phyloP scores from a whole-genome alignment of 2,888 invertebrate genomes.

The Orthosia gracilis region DNA sequence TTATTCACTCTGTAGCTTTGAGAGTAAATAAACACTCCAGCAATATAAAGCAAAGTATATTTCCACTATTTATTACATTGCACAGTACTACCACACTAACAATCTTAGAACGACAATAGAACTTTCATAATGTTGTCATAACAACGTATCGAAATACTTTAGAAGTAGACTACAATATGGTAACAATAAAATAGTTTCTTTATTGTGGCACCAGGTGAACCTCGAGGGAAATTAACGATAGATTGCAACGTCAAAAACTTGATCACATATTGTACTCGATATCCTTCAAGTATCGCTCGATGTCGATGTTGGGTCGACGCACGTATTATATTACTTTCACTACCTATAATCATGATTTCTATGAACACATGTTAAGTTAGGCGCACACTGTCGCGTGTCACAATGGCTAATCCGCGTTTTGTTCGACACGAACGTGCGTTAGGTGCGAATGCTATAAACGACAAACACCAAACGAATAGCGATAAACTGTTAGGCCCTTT shows the following conservation, averaged over 20 bases:
- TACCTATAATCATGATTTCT: constrained; percentile 63
- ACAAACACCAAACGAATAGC: constrained; percentile 27
- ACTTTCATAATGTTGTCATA: constrained; percentile 67
- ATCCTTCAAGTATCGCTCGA: constrained; percentile 79
- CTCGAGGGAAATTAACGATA: constrained; percentile 89
- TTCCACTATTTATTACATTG: constrained; percentile 9
- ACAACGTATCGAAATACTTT: constrained; percentile 71
- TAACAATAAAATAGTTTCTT: constrained; percentile 88
- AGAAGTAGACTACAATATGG: constrained; percentile 72
- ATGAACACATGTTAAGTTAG: constrained; percentile 54
- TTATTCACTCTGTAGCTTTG: constrained; percentile 6
- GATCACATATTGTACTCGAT: constrained; percentile 86
- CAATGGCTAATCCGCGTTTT: constrained; percentile 41
- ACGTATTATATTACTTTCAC: constrained; percentile 78
- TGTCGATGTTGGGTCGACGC: constrained; percentile 71
- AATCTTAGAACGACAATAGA: constrained; percentile 59
- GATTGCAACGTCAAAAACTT: constrained; percentile 88
- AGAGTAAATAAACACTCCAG: background rate
- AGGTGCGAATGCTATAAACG: constrained; percentile 40
- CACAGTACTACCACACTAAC: constrained; percentile 46
- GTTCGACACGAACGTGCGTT: constrained; percentile 46
- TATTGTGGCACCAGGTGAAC: constrained; percentile 85
- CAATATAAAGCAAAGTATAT: constrained; percentile 24
- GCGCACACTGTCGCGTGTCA: constrained; percentile 49
- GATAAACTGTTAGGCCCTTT: constrained; percentile 22